Base-by-base conservation (phyloP, 53 echinoderm and acorn worm species). In the Crossaster papposus region DNA sequence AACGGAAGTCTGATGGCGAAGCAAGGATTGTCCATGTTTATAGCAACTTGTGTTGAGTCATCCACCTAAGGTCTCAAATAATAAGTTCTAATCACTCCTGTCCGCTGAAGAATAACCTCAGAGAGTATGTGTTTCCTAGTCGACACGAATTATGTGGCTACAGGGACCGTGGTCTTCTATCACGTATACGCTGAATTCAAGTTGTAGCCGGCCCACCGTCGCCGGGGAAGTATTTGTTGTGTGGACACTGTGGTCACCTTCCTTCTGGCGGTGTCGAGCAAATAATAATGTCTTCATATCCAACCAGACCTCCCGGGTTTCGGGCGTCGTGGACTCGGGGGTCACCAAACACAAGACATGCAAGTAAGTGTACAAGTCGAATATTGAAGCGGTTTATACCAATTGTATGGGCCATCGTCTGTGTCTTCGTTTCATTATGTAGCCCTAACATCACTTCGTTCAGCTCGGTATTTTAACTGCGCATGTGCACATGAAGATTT, bases 261-360 rank as follows among this genome's bases (percentile, higher is more conserved):
- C n/a, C 20, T 64, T 68, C 22, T 9, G 17, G 6, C 28, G 24
- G 10, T 28, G 24, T n/a, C 24, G 24, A 68, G n/a, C 68, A 26
- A 73, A 73, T n/a, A n/a, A n/a, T n/a, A 36, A 84, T 84, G 84
- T 71, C 84, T 15, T 84, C 84, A 15, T 72, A 44, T 44, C 65
- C 24, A 22, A 29, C 72, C 31, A 36, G 84, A 3, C 53, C 84
- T 32, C 84, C 84, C 14, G 84, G 84, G 35, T 84, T 84, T 37
- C 44, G 84, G 26, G 53, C 84, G 53, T 70, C 84, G 2, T 84
- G 84, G 84, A 84, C 84, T 29, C 55, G 81, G 81, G 14, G 22
- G 10, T 81, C 78, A 24, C 84, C 84, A 7, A 84, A 52, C n/a
- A 72, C 72, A 52, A 84, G 72, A 32, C 84, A 72, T 22, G 15